phyloP scores from a whole-genome alignment of 2,888 invertebrate species.

The Plagodis dolabraria region DNA sequence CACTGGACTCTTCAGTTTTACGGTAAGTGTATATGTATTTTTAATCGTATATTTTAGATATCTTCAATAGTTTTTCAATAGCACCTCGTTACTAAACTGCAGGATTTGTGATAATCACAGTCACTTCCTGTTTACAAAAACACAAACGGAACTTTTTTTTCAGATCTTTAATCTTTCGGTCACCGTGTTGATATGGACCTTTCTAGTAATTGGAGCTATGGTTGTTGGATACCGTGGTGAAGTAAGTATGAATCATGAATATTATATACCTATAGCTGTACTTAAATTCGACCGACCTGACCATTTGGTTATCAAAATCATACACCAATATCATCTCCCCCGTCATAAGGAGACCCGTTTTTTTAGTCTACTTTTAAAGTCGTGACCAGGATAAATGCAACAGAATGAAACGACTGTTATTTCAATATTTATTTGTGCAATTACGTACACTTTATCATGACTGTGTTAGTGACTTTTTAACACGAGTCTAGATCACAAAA shows the following conservation, averaged over 20 bases:
- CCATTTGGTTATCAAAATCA: too few relatives aligned
- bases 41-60: not conserved
- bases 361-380: too few relatives aligned
- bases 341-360: too few relatives aligned
- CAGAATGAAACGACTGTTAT: too few relatives aligned
- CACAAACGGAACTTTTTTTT: slow-evolving; percentile 17
- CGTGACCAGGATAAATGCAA: too few relatives aligned
- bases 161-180: slow-evolving; percentile 47
- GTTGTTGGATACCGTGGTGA: slow-evolving; percentile 39
- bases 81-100: too few relatives aligned
- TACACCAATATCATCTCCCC: too few relatives aligned
- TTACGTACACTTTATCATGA: too few relatives aligned
- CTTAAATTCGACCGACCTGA: too few relatives aligned
- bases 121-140: not conserved
- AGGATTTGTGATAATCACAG: not conserved
- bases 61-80: not conserved
- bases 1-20: slow-evolving; percentile 43
- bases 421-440: too few relatives aligned
- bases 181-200: slow-evolving; percentile 45
- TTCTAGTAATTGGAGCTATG: slow-evolving; percentile 42
- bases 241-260: slow-evolving; percentile 33
- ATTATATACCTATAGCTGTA: not conserved
- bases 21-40: slow-evolving; percentile 37
- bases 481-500: too few relatives aligned
- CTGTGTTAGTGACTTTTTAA: too few relatives aligned